Evolutionary conservation across 1,140 invertebrate species (phyloP).

Genomic region (Pseudomyrmex dendroicus): DNA sequence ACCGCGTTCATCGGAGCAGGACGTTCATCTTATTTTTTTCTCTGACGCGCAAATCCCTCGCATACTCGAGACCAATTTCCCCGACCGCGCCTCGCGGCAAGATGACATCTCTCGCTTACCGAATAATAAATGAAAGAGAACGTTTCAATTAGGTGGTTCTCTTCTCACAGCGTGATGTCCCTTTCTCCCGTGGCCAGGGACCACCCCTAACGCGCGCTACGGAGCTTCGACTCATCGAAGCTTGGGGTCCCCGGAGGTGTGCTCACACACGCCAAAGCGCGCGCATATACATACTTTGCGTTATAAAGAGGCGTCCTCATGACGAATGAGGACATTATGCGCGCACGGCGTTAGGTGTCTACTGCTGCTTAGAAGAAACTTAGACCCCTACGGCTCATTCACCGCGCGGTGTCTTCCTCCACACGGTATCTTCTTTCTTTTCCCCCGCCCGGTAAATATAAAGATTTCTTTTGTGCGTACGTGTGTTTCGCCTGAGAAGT

Average conservation of each 20-base stretch:
- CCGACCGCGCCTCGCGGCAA: conserved; percentile 60
- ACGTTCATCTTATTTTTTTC: neutral
- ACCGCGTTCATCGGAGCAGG: neutral
- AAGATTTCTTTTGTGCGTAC: too few species aligned
- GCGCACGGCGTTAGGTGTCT: conserved; percentile 73
- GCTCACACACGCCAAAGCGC: neutral
- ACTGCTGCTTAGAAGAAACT: conserved; percentile 67
- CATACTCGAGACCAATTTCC: conserved; percentile 64
- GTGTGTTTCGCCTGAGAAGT: neutral
- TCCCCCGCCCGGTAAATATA: neutral
- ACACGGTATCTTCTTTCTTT: neutral
- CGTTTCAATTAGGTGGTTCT: conserved; percentile 81
- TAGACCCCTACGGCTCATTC: conserved; percentile 60
- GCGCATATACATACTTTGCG: neutral
- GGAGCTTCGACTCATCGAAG: conserved; percentile 33
- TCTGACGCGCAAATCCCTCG: conserved; percentile 4
- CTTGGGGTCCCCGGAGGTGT: conserved; percentile 14
- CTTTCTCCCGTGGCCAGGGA: conserved; percentile 59
- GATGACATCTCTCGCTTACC: conserved; percentile 76
- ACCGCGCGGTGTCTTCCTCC: neutral
- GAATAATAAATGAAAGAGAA: conserved; percentile 81
- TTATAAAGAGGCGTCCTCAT: conserved; percentile 70
- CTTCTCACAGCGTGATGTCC: conserved; percentile 79
- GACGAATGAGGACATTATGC: conserved; percentile 79
- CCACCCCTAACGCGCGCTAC: conserved; percentile 71